Conservation (phyloP, 2,888 invertebrate genomes). For the Scaptomyza cyrtandrae region DNA sequence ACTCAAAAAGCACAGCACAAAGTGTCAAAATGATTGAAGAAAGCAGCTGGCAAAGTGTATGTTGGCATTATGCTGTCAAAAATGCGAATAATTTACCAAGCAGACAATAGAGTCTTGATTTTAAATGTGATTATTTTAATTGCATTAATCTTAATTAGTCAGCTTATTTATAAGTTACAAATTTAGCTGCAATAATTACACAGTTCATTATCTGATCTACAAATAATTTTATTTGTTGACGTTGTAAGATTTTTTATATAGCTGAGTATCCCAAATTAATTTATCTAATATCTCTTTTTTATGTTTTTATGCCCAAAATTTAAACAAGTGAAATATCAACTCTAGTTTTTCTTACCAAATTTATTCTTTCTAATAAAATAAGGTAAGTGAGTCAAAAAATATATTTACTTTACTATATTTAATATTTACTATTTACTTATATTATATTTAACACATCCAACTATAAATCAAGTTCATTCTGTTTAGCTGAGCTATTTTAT, state of each 20-base stretch:
- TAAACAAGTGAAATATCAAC: no score
- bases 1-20: conserved; percentile 3
- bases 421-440: no score
- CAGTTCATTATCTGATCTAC: neutral
- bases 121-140: neutral
- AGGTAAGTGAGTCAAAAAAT: no score
- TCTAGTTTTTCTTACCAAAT: no score
- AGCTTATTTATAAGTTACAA: neutral
- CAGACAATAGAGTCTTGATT: neutral
- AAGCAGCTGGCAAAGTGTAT: neutral
- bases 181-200: neutral
- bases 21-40: conserved; percentile 12
- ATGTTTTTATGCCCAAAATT: no score
- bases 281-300: no score
- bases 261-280: no score
- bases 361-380: no score
- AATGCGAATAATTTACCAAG: conserved; percentile 1
- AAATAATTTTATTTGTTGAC: no score
- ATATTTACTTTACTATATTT: no score
- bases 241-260: no score
- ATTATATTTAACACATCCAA: neutral
- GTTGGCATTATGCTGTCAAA: neutral
- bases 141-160: neutral
- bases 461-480: neutral
- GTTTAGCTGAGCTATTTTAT: neutral